Percentiles rank a stretch among this genome's conserved stretches.
phyloP scores from a whole-genome alignment of 2,888 invertebrate species.

The Catocala nupta region DNA sequence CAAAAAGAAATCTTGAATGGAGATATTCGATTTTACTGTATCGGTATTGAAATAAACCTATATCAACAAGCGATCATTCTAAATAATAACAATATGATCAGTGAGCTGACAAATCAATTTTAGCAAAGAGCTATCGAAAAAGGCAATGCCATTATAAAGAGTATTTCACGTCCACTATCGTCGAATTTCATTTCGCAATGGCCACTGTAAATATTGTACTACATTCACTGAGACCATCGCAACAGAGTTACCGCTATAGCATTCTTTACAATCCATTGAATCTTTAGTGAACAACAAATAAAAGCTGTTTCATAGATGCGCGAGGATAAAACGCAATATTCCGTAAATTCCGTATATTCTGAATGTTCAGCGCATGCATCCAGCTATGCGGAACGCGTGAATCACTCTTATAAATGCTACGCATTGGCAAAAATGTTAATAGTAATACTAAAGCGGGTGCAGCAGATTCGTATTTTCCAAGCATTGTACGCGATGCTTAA shows the following conservation, averaged over 20 bases:
- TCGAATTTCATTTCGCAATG: conserved; percentile 53
- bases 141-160: conserved; percentile 34
- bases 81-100: conserved; percentile 21
- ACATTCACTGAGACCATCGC: conserved; percentile 59
- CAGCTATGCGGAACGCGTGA: conserved; percentile 47
- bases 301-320: conserved; percentile 62
- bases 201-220: conserved; percentile 56
- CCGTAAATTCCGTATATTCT: conserved; percentile 55
- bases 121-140: conserved; percentile 22
- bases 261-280: conserved; percentile 78
- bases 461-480: not conserved
- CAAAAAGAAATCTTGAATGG: too few species aligned
- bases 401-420: conserved; percentile 37
- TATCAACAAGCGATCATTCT: conserved; percentile 3
- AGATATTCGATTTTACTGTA: too few species aligned
- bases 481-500: too few species aligned
- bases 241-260: conserved; percentile 66
- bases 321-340: conserved; percentile 65
- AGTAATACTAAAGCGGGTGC: conserved; percentile 1
- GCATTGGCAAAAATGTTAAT: conserved; percentile 31
- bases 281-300: conserved; percentile 71
- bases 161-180: conserved; percentile 28
- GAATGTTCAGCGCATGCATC: conserved; percentile 49
- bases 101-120: conserved; percentile 22
- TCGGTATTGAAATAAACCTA: not conserved